Evolutionary conservation across 2,888 invertebrate species (phyloP).

Genomic region (Epirrhoe tristata): DNA sequence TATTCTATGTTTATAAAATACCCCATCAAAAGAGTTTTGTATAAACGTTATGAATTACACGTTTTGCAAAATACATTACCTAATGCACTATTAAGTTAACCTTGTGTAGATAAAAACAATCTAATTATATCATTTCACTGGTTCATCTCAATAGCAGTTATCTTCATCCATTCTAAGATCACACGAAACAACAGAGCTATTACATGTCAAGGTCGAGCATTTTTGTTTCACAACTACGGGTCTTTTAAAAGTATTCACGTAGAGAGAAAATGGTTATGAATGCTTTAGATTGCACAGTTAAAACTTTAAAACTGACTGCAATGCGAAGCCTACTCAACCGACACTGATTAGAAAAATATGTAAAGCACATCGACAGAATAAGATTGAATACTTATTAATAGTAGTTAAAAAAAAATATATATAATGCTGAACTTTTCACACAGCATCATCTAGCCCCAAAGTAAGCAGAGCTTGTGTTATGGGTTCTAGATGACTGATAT

Average conservation of each 20-base stretch:
- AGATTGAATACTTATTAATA: too few species aligned
- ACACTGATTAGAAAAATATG: too few species aligned
- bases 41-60: neutral
- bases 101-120: constrained; percentile 2
- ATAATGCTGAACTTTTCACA: too few species aligned
- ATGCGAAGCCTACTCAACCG: too few species aligned
- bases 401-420: too few species aligned
- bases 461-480: too few species aligned
- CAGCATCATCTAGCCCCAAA: too few species aligned
- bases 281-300: neutral
- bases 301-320: neutral
- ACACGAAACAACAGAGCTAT: constrained; percentile 6
- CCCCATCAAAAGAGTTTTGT: too few species aligned
- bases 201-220: constrained; percentile 26
- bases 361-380: too few species aligned
- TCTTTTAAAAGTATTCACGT: neutral
- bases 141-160: constrained; percentile 11
- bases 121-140: constrained; percentile 13
- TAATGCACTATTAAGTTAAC: neutral
- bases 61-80: neutral
- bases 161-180: constrained; percentile 21
- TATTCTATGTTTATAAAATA: too few species aligned
- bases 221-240: constrained; percentile 11
- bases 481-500: too few species aligned
- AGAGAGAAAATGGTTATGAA: neutral